Evolutionary conservation across 2,113 vertebrate genomes (phyloP), one percentile per base, ranked within the genome.

Genomic region (Pituophis catenifer): DNA sequence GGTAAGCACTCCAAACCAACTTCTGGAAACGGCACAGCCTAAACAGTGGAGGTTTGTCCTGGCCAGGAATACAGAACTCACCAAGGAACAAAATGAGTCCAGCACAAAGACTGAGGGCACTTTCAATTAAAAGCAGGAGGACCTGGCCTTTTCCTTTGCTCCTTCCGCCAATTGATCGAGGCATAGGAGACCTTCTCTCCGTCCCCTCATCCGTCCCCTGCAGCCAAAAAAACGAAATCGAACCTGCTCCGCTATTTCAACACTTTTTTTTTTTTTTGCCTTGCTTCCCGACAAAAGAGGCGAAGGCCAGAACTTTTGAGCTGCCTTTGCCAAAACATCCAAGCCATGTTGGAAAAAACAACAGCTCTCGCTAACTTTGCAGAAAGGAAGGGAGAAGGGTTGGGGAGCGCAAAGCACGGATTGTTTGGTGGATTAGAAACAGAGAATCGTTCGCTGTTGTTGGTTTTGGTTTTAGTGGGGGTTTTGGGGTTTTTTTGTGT

Each of bases 11-110:
- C 50, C 58, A 95, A 95, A 89, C 90, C 0, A 15, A 94, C 52
- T 86, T 91, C 91, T 97, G 96, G 97, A 97, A 97, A 90, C 65
- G 0, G 91, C 0, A 90, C 96, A 97, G 93, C 44, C 95, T 94
- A 97, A 97, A 97, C 96, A 97, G 2, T 0, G 0, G 92, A 94
- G 95, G 0, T 94, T 86, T 58, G 93, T 0, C 91, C 96, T 94
- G 96, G 96, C 96, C 96, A 91, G 95, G 59, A 89, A 65, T 86
- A 93, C 93, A 44, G 96, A 88, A 88, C 9, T 1, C 8, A 0
- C 87, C 59, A 85, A 92, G 15, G 44, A 95, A 94, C 90, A 94
- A 94, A 96, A 90, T 93, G 93, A 95, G 93, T 96, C 94, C 96
- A 96, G 95, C 94, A 94, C 95, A 91, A 29, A 95, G 96, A 94